These are phyloP conservation scores for Corythucha ciliata DNA, from an alignment of 2,888 invertebrate species.

Conservation along the genomic window DNA sequence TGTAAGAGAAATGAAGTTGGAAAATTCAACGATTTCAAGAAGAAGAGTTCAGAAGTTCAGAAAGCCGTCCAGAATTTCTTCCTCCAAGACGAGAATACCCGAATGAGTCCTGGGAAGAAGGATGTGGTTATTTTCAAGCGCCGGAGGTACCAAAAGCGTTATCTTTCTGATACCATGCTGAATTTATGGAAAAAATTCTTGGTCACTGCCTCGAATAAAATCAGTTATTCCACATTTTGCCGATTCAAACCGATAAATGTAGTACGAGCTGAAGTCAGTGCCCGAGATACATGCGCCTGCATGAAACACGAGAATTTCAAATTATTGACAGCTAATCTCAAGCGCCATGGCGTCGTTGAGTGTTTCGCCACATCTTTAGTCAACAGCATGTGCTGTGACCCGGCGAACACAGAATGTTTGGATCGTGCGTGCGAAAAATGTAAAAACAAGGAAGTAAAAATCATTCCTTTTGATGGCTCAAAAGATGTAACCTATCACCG, in stretches of 20 bases:
- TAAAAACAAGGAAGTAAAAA: slow-evolving; percentile 5
- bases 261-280: neutral
- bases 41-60: too few relatives aligned
- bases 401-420: neutral
- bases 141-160: neutral
- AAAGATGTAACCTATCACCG: neutral
- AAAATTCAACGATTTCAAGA: too few relatives aligned
- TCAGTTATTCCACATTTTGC: slow-evolving; percentile 7
- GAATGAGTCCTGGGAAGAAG: slow-evolving; percentile 6
- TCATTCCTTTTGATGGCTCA: slow-evolving; percentile 5
- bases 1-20: too few relatives aligned
- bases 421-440: neutral
- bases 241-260: neutral
- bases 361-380: slow-evolving; percentile 1
- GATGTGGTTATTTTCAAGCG: slow-evolving; percentile 3
- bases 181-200: too few relatives aligned
- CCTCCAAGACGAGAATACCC: slow-evolving; percentile 1
- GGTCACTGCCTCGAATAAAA: too few relatives aligned
- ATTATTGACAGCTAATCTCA: neutral
- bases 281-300: slow-evolving; percentile 4
- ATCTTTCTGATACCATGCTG: too few relatives aligned
- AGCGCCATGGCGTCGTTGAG: neutral
- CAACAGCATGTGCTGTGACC: slow-evolving; percentile 6
- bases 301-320: slow-evolving; percentile 3
- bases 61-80: slow-evolving; percentile 12